phyloP scores from a whole-genome alignment of 1,140 invertebrate genomes.

The Archegozetes longisetosus region DNA sequence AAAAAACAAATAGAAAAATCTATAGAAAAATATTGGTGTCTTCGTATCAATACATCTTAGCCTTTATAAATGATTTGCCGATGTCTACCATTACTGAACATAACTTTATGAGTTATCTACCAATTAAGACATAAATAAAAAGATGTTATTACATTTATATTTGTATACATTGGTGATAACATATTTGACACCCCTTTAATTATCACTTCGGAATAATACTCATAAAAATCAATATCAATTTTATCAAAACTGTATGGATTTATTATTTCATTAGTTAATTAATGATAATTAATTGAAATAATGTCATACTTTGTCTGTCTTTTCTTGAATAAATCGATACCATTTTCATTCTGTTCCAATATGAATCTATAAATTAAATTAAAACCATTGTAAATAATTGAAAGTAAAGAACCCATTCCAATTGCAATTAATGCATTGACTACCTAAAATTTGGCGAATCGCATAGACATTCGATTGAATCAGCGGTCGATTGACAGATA shows the following conservation, averaged over 20 bases:
- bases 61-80: conserved; percentile 28
- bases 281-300: no score
- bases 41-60: conserved; percentile 38
- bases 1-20: no score
- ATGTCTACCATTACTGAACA: conserved; percentile 27
- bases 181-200: no score
- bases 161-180: no score
- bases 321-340: conserved; percentile 67
- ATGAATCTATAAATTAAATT: conserved; percentile 53
- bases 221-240: no score
- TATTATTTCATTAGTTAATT: conserved; percentile 1
- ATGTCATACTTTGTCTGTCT: conserved; percentile 63
- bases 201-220: no score
- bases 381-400: conserved; percentile 21
- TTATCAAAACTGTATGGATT: no score
- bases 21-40: no score
- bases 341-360: conserved; percentile 62
- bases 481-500: conserved; percentile 50
- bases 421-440: background rate
- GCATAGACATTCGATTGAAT: conserved; percentile 62
- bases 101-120: background rate
- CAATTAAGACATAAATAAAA: no score
- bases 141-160: no score
- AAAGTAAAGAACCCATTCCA: conserved; percentile 1
- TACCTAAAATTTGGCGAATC: conserved; percentile 79